phyloP scores from a whole-genome alignment of 2,888 invertebrate species.

The Acleris laterana region DNA sequence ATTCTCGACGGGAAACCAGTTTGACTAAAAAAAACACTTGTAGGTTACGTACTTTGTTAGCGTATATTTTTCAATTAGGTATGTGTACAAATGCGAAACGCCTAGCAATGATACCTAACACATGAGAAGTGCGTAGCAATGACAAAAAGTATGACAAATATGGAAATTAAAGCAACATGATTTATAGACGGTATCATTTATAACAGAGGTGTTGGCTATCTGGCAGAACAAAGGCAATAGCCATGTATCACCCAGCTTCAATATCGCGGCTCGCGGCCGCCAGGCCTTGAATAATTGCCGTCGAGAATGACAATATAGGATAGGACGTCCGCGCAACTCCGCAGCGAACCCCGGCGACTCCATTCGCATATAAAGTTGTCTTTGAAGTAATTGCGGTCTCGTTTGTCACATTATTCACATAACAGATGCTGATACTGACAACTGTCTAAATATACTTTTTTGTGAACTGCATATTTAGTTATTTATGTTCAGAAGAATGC shows the following conservation, averaged over 20 bases:
- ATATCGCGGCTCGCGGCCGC: conserved; percentile 9
- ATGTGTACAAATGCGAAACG: too few relatives aligned
- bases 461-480: too few relatives aligned
- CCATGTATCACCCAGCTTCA: conserved; percentile 23
- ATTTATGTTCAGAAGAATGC: too few relatives aligned
- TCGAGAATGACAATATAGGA: conserved; percentile 32
- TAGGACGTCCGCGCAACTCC: conserved; percentile 18
- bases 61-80: too few relatives aligned
- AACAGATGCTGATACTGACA: not conserved
- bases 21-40: too few relatives aligned
- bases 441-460: too few relatives aligned
- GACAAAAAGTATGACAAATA: not conserved
- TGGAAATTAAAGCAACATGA: not conserved
- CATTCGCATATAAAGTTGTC: conserved; percentile 34
- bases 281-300: conserved; percentile 30
- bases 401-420: not conserved
- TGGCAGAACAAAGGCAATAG: conserved; percentile 7
- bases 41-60: too few relatives aligned
- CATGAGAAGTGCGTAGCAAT: not conserved
- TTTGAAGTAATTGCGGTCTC: conserved; percentile 17
- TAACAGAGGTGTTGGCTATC: not conserved
- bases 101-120: not conserved
- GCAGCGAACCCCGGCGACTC: conserved; percentile 22
- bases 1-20: conserved; percentile 1
- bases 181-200: not conserved